Percentiles rank a stretch among this genome's conserved stretches.
These are phyloP conservation scores for Lasioglossum albipes DNA, from an alignment of 1,140 invertebrate species.

Conservation along the genomic window DNA sequence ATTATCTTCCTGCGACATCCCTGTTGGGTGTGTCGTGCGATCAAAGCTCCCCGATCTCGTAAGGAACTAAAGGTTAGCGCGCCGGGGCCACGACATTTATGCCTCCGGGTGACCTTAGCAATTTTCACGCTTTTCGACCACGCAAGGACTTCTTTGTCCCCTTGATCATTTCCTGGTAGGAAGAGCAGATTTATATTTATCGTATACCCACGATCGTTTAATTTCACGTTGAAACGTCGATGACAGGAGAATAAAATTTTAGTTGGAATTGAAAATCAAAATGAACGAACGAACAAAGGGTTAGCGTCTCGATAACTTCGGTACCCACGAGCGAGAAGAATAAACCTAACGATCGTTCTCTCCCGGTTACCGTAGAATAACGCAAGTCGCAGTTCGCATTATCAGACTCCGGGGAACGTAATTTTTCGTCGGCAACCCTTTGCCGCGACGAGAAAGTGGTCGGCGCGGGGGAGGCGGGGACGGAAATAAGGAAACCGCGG, in stretches of 20 bases:
- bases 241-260: too few relatives aligned
- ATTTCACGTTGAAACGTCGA: too few relatives aligned
- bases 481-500: slow-evolving; percentile 40
- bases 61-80: slow-evolving; percentile 7
- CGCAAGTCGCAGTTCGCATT: not conserved
- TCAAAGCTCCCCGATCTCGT: slow-evolving; percentile 4
- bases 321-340: too few relatives aligned
- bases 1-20: slow-evolving; percentile 38
- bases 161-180: too few relatives aligned
- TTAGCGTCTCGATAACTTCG: too few relatives aligned
- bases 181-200: too few relatives aligned
- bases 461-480: not conserved
- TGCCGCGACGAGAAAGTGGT: not conserved
- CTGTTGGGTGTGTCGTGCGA: slow-evolving; percentile 32
- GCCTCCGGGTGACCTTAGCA: not conserved
- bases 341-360: not conserved
- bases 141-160: too few relatives aligned
- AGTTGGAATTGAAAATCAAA: too few relatives aligned
- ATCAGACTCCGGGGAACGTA: slow-evolving; percentile 25
- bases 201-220: too few relatives aligned
- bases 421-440: slow-evolving; percentile 48
- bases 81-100: slow-evolving; percentile 11
- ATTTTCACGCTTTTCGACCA: too few relatives aligned
- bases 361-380: not conserved
- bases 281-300: too few relatives aligned